These are phyloP conservation scores for Caenorhabditis japonica DNA, from an alignment of 2,888 invertebrate genomes.

Conservation along the genomic window DNA sequence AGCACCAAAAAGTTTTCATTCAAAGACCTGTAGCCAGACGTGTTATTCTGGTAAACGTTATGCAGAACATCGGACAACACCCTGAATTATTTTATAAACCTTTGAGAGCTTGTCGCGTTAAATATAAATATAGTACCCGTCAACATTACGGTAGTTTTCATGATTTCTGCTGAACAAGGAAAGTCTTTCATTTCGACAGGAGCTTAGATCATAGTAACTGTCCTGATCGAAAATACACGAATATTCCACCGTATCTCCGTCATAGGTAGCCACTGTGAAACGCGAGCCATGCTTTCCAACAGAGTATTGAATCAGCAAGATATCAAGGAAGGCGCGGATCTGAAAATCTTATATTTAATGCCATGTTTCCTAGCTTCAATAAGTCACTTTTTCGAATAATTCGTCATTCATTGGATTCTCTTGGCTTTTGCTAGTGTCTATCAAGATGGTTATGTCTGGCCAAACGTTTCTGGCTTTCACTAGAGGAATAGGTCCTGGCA, in stretches of 20 bases:
- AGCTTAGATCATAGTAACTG: slow-evolving; percentile 53
- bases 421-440: slow-evolving; percentile 36
- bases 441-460: slow-evolving; percentile 58
- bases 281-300: slow-evolving; percentile 49
- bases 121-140: neutral
- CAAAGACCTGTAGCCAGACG: slow-evolving; percentile 46
- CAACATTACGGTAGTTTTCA: slow-evolving; percentile 17
- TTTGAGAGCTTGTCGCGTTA: no score
- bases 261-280: slow-evolving; percentile 55
- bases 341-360: no score
- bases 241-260: slow-evolving; percentile 40
- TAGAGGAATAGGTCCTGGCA: slow-evolving; percentile 51
- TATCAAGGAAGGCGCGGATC: slow-evolving; percentile 46
- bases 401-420: slow-evolving; percentile 30
- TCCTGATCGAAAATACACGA: slow-evolving; percentile 48
- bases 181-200: slow-evolving; percentile 42
- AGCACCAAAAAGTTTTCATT: slow-evolving; percentile 55
- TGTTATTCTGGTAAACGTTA: slow-evolving; percentile 27
- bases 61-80: slow-evolving; percentile 10
- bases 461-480: slow-evolving; percentile 56
- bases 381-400: slow-evolving; percentile 34
- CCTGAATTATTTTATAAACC: slow-evolving; percentile 1
- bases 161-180: slow-evolving; percentile 23
- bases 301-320: slow-evolving; percentile 41
- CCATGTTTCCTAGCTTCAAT: no score